Evolutionary conservation across 1,140 invertebrate genomes (phyloP).

Genomic region (Steinernema feltiae): DNA sequence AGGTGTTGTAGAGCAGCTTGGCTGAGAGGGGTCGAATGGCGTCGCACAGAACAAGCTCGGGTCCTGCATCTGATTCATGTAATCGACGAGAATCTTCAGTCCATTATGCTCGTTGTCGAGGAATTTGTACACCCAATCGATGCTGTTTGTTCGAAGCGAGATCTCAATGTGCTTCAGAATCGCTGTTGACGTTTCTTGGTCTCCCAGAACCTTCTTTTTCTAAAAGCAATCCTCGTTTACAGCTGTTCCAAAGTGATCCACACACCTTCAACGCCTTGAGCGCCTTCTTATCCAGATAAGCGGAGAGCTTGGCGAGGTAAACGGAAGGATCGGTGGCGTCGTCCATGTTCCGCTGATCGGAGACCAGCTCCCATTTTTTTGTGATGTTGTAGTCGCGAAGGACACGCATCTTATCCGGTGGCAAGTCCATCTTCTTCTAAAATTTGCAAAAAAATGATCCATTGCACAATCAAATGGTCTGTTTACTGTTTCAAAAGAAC

Average conservation of each 20-base stretch:
- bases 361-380: constrained; percentile 99
- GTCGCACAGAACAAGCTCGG: constrained; percentile 22
- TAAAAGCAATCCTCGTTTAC: constrained; percentile 64
- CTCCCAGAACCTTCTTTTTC: constrained; percentile 92
- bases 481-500: too few relatives aligned
- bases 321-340: constrained; percentile 42
- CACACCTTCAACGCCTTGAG: constrained; percentile 39
- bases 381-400: constrained; percentile 91
- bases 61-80: constrained; percentile 61
- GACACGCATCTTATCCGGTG: constrained; percentile 94
- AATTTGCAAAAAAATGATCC: too few relatives aligned
- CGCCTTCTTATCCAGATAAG: constrained; percentile 49
- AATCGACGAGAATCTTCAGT: constrained; percentile 89
- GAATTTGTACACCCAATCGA: constrained; percentile 98
- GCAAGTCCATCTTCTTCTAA: constrained; percentile 94
- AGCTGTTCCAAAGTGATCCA: constrained; percentile 26
- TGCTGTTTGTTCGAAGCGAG: constrained; percentile 93
- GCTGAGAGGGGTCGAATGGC: constrained; percentile 2
- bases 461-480: too few relatives aligned
- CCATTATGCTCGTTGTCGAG: constrained; percentile 90
- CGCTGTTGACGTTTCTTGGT: constrained; percentile 87
- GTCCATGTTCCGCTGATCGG: constrained; percentile 70
- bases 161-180: constrained; percentile 95
- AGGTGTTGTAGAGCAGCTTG: constrained; percentile 21
- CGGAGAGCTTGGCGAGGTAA: constrained; percentile 52